Conservation (phyloP, 2,888 invertebrate genomes). For the Eristalis tenax region DNA sequence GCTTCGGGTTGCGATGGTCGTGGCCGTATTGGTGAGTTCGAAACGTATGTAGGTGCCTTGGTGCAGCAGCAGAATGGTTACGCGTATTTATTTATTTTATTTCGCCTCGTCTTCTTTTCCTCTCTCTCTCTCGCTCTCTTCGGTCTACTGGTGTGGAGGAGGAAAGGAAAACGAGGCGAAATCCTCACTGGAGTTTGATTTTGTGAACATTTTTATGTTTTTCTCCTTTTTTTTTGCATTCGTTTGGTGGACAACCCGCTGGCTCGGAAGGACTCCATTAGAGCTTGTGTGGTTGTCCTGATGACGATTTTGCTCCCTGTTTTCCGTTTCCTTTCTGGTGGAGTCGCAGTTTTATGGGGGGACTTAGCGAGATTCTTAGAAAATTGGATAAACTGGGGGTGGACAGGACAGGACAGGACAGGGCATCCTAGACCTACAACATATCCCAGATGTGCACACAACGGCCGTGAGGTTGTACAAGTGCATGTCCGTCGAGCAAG, state of each 20-base stretch:
- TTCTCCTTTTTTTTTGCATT: background rate
- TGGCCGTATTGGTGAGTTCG: conserved; percentile 53
- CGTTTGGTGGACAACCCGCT: conserved; percentile 53
- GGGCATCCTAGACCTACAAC: background rate
- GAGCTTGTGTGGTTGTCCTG: conserved; percentile 38
- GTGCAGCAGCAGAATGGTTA: conserved; percentile 56
- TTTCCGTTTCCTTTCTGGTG: conserved; percentile 52
- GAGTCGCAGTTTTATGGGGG: conserved; percentile 28
- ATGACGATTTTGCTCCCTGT: conserved; percentile 57
- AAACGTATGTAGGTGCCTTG: conserved; percentile 50
- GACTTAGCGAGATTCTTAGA: conserved; percentile 62
- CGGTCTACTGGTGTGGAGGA: background rate
- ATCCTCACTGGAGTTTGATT: conserved; percentile 43
- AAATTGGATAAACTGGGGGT: conserved; percentile 63
- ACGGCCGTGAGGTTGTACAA: background rate
- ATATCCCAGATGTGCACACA: conserved; percentile 12
- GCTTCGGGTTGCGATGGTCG: conserved; percentile 68
- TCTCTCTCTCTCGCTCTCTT: background rate
- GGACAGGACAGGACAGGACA: conserved; percentile 36
- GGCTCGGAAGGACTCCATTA: conserved; percentile 67
- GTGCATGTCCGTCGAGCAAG: background rate
- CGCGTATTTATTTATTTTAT: conserved; percentile 37
- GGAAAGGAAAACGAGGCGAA: conserved; percentile 14
- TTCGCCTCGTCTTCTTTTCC: conserved; percentile 4
- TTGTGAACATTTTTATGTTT: background rate